Percentiles rank a stretch among this genome's conserved stretches.
These are phyloP conservation scores for Gallinago paraguaiae DNA, from an alignment of 2,113 vertebrate species.

Conservation along the genomic window DNA sequence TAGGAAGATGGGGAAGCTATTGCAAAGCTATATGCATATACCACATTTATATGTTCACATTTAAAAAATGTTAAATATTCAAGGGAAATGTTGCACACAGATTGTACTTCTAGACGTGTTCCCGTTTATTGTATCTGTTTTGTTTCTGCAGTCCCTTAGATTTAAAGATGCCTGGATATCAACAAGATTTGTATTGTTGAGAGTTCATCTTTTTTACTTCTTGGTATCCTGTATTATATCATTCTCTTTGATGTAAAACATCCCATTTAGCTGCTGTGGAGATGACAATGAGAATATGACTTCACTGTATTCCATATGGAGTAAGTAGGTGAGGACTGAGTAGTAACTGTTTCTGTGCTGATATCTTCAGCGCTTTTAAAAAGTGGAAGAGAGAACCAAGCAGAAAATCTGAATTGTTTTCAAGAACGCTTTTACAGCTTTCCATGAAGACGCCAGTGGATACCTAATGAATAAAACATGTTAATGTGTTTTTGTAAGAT, in stretches of 20 bases:
- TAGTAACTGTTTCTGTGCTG: constrained; percentile 6
- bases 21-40: neutral
- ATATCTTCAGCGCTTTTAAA: neutral
- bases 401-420: constrained; percentile 20
- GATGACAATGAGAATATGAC: neutral
- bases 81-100: neutral
- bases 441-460: neutral
- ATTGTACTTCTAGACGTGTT: neutral
- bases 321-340: constrained; percentile 2
- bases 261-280: neutral
- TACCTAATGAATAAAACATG: constrained; percentile 45
- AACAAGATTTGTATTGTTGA: neutral
- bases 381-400: neutral
- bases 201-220: neutral
- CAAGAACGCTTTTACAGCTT: neutral
- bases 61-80: neutral
- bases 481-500: constrained; percentile 18
- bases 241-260: neutral
- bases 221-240: neutral
- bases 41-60: neutral
- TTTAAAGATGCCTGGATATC: neutral
- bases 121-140: neutral
- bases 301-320: neutral
- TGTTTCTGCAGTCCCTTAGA: neutral
- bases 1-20: neutral